Evolutionary conservation across 1,140 invertebrate genomes (phyloP), one percentile per base, ranked within the genome.

Genomic region (Daktulosphaira vitifoliae): DNA sequence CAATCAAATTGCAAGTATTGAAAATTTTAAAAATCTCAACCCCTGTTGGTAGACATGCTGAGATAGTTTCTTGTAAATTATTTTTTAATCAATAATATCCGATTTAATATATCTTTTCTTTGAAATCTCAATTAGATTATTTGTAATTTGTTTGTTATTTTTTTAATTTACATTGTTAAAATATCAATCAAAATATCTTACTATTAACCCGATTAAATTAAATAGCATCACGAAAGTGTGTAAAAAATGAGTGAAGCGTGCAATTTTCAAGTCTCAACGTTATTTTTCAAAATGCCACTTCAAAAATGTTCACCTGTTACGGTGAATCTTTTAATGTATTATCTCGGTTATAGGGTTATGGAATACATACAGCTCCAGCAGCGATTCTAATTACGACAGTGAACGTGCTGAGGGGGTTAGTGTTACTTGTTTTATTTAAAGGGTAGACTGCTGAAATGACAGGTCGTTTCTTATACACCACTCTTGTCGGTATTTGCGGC

Each of bases 351-450:
- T 56, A 7, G 23, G 53, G 53, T 56, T 56, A 44, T 25, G n/a
- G n/a, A n/a, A 39, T 33, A 37, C 20, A 5, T 48, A 25, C 13
- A 26, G 22, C 53, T 56, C 53, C 53, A 56, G 38, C 53, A 56
- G 53, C 22, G 53, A 26, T 56, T 56, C 53, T 44, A 56, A 56
- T 56, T 56, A 44, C 23, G 42, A 20, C n/a, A 26, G 38, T 2
- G 23, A n/a, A n/a, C n/a, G 6, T 7, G 1, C 15, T n/a, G 33
- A 20, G 2, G 20, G 52, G 22, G 13, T 25, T 56, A 22, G 53
- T 1, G 53, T n/a, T n/a, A n/a, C n/a, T n/a, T n/a, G n/a, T 56
- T 56, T 56, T 56, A 37, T 44, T 42, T 56, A 56, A 42, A 56
- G 53, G 6, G 42, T 44, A 4, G 22, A 13, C 11, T 56, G 23